These are phyloP conservation scores for Drosophila grimshawi DNA, from an alignment of 1,140 invertebrate genomes.

Conservation along the genomic window DNA sequence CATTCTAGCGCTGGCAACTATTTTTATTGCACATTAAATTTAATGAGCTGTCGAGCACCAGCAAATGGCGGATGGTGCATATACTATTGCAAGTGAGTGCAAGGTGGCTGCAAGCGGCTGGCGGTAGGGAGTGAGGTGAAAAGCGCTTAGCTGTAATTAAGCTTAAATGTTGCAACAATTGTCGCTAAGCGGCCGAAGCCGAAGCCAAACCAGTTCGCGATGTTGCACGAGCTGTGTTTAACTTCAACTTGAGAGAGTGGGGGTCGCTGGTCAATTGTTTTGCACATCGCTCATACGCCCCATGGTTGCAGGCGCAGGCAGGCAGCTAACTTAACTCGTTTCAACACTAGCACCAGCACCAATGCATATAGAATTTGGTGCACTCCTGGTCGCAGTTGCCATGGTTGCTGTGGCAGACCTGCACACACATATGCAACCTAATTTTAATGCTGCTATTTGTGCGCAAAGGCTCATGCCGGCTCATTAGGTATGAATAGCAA, in stretches of 20 bases:
- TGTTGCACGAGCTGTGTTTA: slow-evolving; percentile 64
- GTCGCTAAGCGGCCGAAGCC: slow-evolving; percentile 51
- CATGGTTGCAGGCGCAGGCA: slow-evolving; percentile 29
- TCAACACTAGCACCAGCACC: slow-evolving; percentile 11
- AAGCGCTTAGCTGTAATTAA: slow-evolving; percentile 71
- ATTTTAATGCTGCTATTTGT: slow-evolving; percentile 47
- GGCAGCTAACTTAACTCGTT: slow-evolving; percentile 21
- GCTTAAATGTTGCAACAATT: slow-evolving; percentile 73
- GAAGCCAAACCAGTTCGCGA: slow-evolving; percentile 17
- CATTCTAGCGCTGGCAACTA: slow-evolving; percentile 63
- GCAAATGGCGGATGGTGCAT: not conserved
- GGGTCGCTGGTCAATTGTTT: slow-evolving; percentile 60
- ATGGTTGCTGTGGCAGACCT: not conserved
- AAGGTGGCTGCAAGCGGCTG: not conserved
- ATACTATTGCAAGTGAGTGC: not conserved
- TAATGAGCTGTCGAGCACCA: slow-evolving; percentile 64
- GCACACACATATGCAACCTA: slow-evolving; percentile 39
- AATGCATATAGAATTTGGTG: slow-evolving; percentile 29
- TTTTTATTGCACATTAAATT: slow-evolving; percentile 80
- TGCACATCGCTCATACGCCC: slow-evolving; percentile 71
- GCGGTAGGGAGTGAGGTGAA: not conserved
- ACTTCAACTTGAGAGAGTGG: slow-evolving; percentile 69
- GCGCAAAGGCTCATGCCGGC: slow-evolving; percentile 35
- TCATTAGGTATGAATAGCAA: slow-evolving; percentile 70
- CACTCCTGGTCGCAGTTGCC: slow-evolving; percentile 14